These are phyloP conservation scores for Adelges cooleyi DNA, from an alignment of 1,140 invertebrate genomes.

Conservation along the genomic window DNA sequence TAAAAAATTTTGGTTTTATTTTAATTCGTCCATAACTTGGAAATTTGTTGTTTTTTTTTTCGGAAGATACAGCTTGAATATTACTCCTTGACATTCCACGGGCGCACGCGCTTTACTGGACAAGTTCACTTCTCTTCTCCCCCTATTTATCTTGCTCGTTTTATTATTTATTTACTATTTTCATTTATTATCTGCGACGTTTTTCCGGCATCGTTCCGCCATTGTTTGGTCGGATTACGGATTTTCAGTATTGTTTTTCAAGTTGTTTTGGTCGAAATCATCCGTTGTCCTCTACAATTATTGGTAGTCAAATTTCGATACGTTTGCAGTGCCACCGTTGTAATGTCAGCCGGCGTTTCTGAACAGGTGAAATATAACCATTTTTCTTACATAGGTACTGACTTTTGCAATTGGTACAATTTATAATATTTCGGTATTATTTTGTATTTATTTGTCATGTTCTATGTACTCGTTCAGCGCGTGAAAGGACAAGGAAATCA, in stretches of 20 bases:
- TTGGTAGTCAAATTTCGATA: background rate
- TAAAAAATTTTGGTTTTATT: too few relatives aligned
- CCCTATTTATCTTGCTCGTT: background rate
- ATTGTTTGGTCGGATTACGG: background rate
- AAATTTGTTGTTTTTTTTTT: too few relatives aligned
- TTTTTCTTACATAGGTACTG: slow-evolving; percentile 29
- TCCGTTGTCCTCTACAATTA: background rate
- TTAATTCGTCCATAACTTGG: too few relatives aligned
- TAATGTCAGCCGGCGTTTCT: slow-evolving; percentile 42
- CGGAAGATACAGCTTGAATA: too few relatives aligned
- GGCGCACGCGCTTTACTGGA: background rate
- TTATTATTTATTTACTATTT: slow-evolving; percentile 6
- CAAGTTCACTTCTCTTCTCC: background rate
- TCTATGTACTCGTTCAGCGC: slow-evolving; percentile 48
- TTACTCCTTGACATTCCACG: background rate
- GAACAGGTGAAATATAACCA: slow-evolving; percentile 37
- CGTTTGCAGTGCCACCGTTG: slow-evolving; percentile 30
- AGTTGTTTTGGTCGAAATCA: too few relatives aligned
- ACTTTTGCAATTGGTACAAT: slow-evolving; percentile 24
- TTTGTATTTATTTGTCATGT: slow-evolving; percentile 33
- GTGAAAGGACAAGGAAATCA: slow-evolving; percentile 82
- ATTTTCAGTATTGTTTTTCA: too few relatives aligned
- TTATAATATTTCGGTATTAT: slow-evolving; percentile 29
- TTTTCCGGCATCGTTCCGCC: background rate
- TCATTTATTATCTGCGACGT: background rate